Percentiles rank a stretch among this genome's conserved stretches.
phyloP scores from a whole-genome alignment of 2,888 invertebrate genomes.

The Coecobrya sp. region DNA sequence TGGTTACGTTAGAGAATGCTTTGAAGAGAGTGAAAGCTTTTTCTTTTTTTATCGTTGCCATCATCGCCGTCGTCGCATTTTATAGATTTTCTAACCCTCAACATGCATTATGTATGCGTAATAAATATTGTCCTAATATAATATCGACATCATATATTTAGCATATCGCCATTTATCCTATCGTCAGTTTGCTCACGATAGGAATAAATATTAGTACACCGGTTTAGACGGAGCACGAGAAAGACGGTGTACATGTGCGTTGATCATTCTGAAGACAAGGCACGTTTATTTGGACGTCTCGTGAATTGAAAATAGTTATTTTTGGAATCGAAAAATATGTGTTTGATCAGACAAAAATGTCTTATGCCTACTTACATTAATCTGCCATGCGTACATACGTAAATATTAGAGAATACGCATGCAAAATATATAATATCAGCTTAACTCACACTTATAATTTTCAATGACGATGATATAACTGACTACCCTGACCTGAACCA shows the following conservation, averaged over 20 bases:
- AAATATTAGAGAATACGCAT: not conserved
- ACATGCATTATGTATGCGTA: not conserved
- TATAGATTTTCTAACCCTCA: not conserved
- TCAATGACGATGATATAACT: conserved; percentile 19
- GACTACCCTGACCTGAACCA: too few relatives aligned
- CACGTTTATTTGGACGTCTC: conserved; percentile 19
- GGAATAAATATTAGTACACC: conserved; percentile 11
- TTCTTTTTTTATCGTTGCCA: conserved; percentile 2
- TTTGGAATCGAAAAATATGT: not conserved
- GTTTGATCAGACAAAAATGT: not conserved
- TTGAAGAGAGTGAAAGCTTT: not conserved
- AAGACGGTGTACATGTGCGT: not conserved
- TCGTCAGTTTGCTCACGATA: not conserved
- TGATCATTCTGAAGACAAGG: conserved; percentile 12
- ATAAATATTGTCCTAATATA: not conserved
- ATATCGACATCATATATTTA: conserved; percentile 5
- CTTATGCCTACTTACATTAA: not conserved
- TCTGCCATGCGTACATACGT: not conserved
- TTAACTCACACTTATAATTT: not conserved
- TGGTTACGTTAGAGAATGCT: not conserved
- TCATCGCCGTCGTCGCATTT: conserved; percentile 14
- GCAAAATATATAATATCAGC: not conserved
- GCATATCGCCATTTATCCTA: not conserved
- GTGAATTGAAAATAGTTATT: conserved; percentile 32
- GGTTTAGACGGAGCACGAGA: not conserved